Conservation (phyloP, 2,113 vertebrate genomes). For the Myrmecobius fasciatus region DNA sequence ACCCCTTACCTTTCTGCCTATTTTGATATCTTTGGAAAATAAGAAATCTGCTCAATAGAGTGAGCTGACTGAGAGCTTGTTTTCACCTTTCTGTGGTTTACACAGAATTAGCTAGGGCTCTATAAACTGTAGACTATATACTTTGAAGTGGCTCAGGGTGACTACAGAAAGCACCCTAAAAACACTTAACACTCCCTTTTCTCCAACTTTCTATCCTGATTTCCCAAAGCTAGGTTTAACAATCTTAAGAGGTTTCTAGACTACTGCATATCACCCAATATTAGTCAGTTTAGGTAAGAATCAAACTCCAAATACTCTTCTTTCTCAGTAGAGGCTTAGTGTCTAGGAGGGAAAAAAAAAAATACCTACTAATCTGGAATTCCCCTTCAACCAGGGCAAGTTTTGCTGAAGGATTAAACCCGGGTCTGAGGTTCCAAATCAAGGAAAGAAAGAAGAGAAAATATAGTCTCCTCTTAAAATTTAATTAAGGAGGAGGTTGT, state of each 20-base stretch:
- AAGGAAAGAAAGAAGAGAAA: neutral
- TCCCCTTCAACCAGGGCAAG: slow-evolving; percentile 4
- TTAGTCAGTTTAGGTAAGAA: neutral
- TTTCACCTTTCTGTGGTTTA: neutral
- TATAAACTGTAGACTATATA: neutral
- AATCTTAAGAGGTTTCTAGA: neutral
- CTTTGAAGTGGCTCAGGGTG: neutral
- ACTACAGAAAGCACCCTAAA: neutral
- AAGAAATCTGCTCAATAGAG: neutral
- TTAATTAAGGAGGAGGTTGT: neutral
- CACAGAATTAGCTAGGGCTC: neutral
- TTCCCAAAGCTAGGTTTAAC: neutral
- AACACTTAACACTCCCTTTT: neutral
- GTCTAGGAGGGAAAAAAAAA: neutral
- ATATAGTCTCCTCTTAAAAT: slow-evolving; percentile 24
- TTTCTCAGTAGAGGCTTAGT: slow-evolving; percentile 26
- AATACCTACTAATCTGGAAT: neutral
- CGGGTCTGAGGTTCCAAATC: slow-evolving; percentile 8
- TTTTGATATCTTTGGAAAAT: neutral
- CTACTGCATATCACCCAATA: neutral
- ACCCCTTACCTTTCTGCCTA: neutral
- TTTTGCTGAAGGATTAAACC: slow-evolving; percentile 6
- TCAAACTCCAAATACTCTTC: neutral
- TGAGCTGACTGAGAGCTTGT: neutral
- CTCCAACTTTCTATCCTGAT: neutral